Evolutionary conservation across 2,888 invertebrate genomes (phyloP).

Genomic region (Drosophila paranaensis): DNA sequence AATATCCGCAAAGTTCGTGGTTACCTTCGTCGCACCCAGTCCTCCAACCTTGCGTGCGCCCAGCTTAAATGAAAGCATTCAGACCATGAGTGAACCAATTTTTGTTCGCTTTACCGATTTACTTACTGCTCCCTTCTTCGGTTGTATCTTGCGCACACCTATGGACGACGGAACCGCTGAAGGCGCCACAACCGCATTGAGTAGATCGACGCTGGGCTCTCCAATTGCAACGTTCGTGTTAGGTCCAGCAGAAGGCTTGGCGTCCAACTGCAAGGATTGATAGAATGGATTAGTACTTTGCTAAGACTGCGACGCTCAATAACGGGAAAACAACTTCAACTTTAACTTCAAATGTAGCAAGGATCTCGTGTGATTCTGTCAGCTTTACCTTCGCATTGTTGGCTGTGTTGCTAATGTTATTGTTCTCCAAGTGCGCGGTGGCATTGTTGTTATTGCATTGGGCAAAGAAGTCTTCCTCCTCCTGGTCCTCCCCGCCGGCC

Average conservation of each 20-base stretch:
- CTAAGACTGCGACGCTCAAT: not conserved
- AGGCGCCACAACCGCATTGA: constrained; percentile 78
- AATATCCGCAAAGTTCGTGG: constrained; percentile 97
- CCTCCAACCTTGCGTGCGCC: constrained; percentile 92
- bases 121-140: constrained; percentile 89
- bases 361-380: constrained; percentile 27
- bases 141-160: constrained; percentile 88
- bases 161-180: constrained; percentile 89
- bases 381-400: constrained; percentile 85
- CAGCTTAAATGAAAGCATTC: constrained; percentile 86
- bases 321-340: constrained; percentile 27
- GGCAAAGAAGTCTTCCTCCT: constrained; percentile 93
- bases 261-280: constrained; percentile 63
- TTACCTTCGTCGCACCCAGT: constrained; percentile 97
- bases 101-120: not conserved
- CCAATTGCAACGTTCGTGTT: constrained; percentile 39
- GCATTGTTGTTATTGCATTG: constrained; percentile 87
- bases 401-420: constrained; percentile 83
- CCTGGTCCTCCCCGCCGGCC: constrained; percentile 78
- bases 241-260: constrained; percentile 38
- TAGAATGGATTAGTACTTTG: not conserved
- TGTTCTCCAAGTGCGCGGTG: constrained; percentile 83
- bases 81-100: not conserved
- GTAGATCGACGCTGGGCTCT: constrained; percentile 83
- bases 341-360: constrained; percentile 25